phyloP scores from a whole-genome alignment of 2,888 invertebrate genomes.

The Dolichopus griseipennis region DNA sequence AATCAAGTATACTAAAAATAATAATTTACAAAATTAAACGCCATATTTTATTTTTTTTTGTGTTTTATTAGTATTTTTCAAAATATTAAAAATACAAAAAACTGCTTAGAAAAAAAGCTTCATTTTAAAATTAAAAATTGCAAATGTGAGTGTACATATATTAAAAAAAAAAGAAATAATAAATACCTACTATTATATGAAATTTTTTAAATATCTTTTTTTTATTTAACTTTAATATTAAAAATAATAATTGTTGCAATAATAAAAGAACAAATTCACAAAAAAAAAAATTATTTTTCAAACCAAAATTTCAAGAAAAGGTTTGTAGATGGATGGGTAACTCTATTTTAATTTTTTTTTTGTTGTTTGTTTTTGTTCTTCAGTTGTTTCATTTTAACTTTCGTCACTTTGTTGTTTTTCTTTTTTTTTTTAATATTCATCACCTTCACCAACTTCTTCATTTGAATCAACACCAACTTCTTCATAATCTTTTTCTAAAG shows the following conservation, averaged over 20 bases:
- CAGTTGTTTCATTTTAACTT: conserved; percentile 23
- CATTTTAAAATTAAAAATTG: neutral
- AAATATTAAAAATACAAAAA: neutral
- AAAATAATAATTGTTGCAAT: neutral
- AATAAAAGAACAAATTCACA: neutral
- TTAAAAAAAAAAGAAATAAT: neutral
- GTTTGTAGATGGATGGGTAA: too few species aligned
- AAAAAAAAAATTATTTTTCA: neutral
- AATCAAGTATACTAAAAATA: too few species aligned
- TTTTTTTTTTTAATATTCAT: conserved; percentile 51
- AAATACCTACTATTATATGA: neutral
- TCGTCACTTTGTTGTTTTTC: conserved; percentile 28
- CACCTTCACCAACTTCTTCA: conserved; percentile 60
- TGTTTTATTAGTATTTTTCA: neutral
- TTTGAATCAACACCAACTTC: conserved; percentile 69
- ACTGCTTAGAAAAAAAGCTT: neutral
- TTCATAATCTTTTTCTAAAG: conserved; percentile 70
- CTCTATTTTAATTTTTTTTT: neutral
- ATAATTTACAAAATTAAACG: too few species aligned
- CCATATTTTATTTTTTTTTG: neutral
- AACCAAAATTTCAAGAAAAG: too few species aligned
- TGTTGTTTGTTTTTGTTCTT: conserved; percentile 7
- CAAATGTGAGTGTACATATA: neutral
- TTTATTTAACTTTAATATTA: neutral
- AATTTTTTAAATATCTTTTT: neutral